Conservation (phyloP, 2,113 vertebrate genomes). For the Rhagologus leucostigma region DNA sequence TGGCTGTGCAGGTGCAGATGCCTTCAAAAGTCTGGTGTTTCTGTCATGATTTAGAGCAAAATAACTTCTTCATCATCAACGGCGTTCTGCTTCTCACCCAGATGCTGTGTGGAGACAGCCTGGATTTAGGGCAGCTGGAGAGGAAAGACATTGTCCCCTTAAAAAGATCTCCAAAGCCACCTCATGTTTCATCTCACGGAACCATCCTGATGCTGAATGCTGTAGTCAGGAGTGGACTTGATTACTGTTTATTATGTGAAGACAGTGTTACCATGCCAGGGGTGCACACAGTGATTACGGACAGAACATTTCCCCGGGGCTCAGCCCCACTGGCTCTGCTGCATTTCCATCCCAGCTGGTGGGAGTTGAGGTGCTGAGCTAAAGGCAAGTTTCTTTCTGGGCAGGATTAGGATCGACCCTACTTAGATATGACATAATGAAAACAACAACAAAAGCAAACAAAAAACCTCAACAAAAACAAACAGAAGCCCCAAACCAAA, state of each 20-base stretch:
- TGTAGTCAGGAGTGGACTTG: not conserved
- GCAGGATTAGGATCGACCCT: not conserved
- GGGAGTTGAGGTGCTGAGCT: not conserved
- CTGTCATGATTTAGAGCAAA: not conserved
- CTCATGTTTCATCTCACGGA: not conserved
- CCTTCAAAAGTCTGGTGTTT: not conserved
- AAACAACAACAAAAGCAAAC: not conserved
- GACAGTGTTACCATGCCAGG: not conserved
- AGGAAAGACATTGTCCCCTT: not conserved
- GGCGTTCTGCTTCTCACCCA: not conserved
- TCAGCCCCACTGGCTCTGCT: not conserved
- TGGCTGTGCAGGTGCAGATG: not conserved
- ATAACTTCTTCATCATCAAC: not conserved
- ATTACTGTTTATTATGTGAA: not conserved
- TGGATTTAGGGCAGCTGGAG: not conserved
- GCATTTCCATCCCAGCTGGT: not conserved
- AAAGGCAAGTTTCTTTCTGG: not conserved
- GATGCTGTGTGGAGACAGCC: not conserved
- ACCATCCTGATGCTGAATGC: not conserved
- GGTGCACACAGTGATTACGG: not conserved
- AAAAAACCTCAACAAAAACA: fast-evolving
- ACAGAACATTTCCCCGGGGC: not conserved
- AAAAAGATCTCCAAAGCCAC: not conserved
- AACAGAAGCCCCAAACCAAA: not conserved
- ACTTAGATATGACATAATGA: not conserved